Base-by-base conservation (phyloP, 2,888 invertebrate species). In the Mythimna vitellina region DNA sequence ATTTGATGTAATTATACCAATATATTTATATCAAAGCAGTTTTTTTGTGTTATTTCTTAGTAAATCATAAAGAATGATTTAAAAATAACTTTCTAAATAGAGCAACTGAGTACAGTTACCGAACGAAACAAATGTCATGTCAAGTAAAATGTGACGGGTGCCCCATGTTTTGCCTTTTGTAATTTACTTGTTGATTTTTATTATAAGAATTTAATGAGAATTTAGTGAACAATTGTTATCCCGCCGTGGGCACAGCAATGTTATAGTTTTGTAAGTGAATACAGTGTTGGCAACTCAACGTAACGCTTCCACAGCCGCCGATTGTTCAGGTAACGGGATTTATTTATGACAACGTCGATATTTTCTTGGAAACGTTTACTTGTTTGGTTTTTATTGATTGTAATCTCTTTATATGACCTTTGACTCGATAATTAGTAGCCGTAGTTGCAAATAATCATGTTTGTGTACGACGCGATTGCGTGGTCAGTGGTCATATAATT, bases 311-410 rank as follows among this genome's bases (percentile, higher is more conserved):
- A 87, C 88, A 83, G 87, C 87, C 89, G 87, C 90, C 87, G 86
- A 91, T 89, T 89, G 88, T 89, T 90, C 92, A 96, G 96, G 95
- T 96, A 96, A 96, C 96, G 96, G 96, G 95, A 96, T 94, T 92
- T 93, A 92, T 92, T 93, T 93, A 92, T 94, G 95, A 93, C 93
- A 91, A 95, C 95, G 95, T 95, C 90, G 92, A 91, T 92, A 89
- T 85, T 89, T 89, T 88, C 81, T 72, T 86, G 62, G 72, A 81
- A 86, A 86, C 88, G 77, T 86, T 83, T 82, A 85, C 84, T 87
- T 88, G 84, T 88, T 86, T 82, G 77, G 73, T 86, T 85, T 84
- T 82, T 84, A 88, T 86, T 85, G 80, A 89, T 88, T 86, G 68
- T 79, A 80, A 82, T 85, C 79, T 80, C 65, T 74, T 73, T 81